These are phyloP conservation scores for Brenthis daphne DNA, from an alignment of 2,888 invertebrate genomes.

Conservation along the genomic window DNA sequence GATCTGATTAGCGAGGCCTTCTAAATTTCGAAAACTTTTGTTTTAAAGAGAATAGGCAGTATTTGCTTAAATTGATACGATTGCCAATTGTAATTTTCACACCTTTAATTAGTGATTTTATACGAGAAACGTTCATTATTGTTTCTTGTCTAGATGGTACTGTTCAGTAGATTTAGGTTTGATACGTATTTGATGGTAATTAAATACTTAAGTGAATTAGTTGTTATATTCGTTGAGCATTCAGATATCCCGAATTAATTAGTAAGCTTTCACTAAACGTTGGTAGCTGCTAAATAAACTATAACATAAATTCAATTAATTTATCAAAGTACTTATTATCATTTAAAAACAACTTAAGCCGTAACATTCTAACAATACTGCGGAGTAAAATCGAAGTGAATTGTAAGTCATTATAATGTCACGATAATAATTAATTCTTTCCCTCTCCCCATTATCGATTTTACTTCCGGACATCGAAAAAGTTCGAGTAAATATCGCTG, in stretches of 20 bases:
- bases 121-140: constrained; percentile 26
- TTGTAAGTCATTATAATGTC: constrained; percentile 12
- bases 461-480: constrained; percentile 6
- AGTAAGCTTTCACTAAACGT: no score
- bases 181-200: background rate
- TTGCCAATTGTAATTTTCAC: constrained; percentile 34
- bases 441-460: constrained; percentile 8
- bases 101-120: constrained; percentile 35
- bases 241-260: no score
- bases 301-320: background rate
- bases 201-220: background rate
- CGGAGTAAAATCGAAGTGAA: constrained; percentile 7
- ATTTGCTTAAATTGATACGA: constrained; percentile 36
- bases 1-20: constrained; percentile 44
- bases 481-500: constrained; percentile 5
- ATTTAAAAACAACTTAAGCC: no score
- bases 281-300: background rate
- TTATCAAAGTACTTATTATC: background rate
- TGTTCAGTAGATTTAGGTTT: background rate
- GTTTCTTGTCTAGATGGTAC: constrained; percentile 22
- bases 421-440: constrained; percentile 17
- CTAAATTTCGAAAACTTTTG: constrained; percentile 45
- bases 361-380: background rate
- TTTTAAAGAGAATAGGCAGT: constrained; percentile 34
- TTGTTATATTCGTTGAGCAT: no score